phyloP scores from a whole-genome alignment of 2,797 vertebrate species.

The Urophycis tenuis region DNA sequence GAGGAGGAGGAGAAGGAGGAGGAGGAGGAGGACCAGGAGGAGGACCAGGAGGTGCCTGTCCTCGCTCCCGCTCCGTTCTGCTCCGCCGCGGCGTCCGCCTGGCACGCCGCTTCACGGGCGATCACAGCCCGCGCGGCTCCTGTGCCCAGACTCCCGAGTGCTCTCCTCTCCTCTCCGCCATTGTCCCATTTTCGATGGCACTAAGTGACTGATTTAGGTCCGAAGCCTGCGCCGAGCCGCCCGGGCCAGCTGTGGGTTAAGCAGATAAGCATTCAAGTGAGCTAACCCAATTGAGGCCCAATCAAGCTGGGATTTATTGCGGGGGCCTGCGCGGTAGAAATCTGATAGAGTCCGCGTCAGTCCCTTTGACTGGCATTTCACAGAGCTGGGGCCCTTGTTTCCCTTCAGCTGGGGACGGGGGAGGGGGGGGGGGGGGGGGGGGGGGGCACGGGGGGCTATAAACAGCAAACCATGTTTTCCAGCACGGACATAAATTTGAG shows the following conservation, averaged over 20 bases:
- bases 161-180: constrained; percentile 68
- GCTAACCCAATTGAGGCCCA: constrained; percentile 79
- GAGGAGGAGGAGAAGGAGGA: constrained; percentile 59
- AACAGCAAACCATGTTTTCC: constrained; percentile 75
- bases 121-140: constrained; percentile 59
- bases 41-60: constrained; percentile 31
- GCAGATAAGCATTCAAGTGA: constrained; percentile 82
- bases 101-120: constrained; percentile 60
- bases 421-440: not conserved
- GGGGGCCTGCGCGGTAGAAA: constrained; percentile 75
- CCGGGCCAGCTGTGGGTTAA: constrained; percentile 79
- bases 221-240: constrained; percentile 76
- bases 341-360: constrained; percentile 79
- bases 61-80: constrained; percentile 45
- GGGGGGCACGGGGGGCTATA: constrained; percentile 55
- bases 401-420: constrained; percentile 47
- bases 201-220: constrained; percentile 81
- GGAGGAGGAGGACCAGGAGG: constrained; percentile 37
- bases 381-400: constrained; percentile 67
- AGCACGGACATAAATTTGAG: constrained; percentile 73
- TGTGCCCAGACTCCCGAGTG: constrained; percentile 57
- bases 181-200: constrained; percentile 72
- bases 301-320: constrained; percentile 78
- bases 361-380: constrained; percentile 76
- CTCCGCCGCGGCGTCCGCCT: constrained; percentile 61